Conservation (phyloP, 2,113 vertebrate genomes). For the Tragulus kanchil region DNA sequence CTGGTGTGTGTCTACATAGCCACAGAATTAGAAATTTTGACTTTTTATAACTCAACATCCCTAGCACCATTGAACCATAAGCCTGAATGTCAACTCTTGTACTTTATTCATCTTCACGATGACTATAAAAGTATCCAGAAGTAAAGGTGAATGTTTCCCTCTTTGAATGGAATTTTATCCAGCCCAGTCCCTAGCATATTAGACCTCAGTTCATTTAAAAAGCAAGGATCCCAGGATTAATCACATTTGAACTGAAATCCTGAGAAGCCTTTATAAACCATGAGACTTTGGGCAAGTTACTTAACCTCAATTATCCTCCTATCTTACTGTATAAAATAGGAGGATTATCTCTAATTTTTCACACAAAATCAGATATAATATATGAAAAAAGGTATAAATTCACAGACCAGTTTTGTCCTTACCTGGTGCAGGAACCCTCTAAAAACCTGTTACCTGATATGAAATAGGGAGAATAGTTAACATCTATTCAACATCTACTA, state of each 20-base stretch:
- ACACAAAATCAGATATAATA: neutral
- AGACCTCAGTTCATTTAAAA: neutral
- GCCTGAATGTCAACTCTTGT: neutral
- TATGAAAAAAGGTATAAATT: neutral
- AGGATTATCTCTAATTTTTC: neutral
- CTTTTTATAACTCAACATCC: neutral
- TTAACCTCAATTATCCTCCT: neutral
- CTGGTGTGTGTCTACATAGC: neutral
- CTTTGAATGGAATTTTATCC: neutral
- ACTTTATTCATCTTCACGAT: neutral
- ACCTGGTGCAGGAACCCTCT: neutral
- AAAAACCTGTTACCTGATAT: neutral
- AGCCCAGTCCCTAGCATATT: neutral
- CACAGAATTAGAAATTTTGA: neutral
- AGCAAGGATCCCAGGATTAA: neutral
- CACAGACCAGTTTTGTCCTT: neutral
- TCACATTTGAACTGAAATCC: neutral
- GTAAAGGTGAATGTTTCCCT: neutral
- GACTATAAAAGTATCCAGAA: constrained; percentile 25
- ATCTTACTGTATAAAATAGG: neutral
- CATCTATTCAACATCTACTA: neutral
- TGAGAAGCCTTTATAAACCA: neutral
- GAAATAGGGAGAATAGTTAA: neutral
- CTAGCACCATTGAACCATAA: neutral
- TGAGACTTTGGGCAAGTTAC: neutral